These are phyloP conservation scores for Falco berigora DNA, from an alignment of 2,797 vertebrate genomes.

Conservation along the genomic window DNA sequence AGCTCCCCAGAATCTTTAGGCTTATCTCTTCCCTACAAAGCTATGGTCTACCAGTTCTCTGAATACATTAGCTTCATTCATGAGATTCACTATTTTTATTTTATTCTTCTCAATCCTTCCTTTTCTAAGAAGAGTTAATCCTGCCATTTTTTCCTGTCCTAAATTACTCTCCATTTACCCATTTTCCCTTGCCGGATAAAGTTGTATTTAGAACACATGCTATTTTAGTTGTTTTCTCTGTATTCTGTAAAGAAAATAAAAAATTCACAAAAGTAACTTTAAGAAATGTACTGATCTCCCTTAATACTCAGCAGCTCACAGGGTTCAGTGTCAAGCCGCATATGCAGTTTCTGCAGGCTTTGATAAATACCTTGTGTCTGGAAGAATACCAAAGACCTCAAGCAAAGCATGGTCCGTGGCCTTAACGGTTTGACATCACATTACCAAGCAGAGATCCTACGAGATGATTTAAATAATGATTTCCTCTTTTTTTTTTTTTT, in stretches of 20 bases:
- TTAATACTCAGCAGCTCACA: background rate
- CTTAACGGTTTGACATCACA: background rate
- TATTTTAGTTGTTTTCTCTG: background rate
- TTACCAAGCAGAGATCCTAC: background rate
- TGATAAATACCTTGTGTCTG: slow-evolving; percentile 1
- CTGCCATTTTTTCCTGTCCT: background rate
- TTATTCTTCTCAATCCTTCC: background rate
- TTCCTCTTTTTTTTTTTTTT: background rate
- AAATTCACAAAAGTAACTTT: background rate
- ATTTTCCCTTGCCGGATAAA: background rate
- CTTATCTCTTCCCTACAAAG: background rate
- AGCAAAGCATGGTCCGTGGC: background rate
- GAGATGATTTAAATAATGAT: background rate
- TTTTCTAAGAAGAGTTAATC: background rate
- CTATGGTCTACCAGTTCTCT: background rate
- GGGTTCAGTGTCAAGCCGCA: background rate
- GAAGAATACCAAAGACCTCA: background rate
- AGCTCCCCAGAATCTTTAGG: background rate
- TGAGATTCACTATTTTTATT: background rate
- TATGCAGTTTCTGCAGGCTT: background rate
- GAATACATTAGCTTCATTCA: background rate
- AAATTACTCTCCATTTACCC: background rate
- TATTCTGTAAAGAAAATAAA: background rate
- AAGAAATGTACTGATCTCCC: background rate
- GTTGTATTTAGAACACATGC: background rate